Conservation (phyloP, 2,888 invertebrate species). For the Papilio elwesi region DNA sequence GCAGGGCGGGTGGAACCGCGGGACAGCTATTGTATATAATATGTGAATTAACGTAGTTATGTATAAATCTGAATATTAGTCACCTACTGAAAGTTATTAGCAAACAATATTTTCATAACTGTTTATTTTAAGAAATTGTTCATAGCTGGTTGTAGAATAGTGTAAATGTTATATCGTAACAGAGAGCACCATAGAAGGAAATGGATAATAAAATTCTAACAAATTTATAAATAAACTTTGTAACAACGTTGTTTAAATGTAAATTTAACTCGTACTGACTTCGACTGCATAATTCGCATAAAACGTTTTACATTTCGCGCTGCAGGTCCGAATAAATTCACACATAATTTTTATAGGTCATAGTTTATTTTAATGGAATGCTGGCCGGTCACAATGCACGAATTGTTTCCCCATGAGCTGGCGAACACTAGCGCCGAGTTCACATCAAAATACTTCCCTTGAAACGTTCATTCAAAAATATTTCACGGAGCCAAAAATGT, state of each 20-base stretch:
- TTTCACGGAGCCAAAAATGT: constrained; percentile 56
- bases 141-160: too few species aligned
- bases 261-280: constrained; percentile 25
- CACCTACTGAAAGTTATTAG: too few species aligned
- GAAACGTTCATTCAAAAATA: constrained; percentile 58
- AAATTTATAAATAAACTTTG: constrained; percentile 18
- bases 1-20: too few species aligned
- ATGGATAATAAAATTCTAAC: constrained; percentile 19
- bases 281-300: constrained; percentile 25
- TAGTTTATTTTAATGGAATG: constrained; percentile 32
- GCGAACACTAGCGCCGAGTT: constrained; percentile 59
- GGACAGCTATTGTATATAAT: too few species aligned
- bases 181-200: not conserved
- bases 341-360: constrained; percentile 26
- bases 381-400: constrained; percentile 36
- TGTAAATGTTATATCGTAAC: too few species aligned
- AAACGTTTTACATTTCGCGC: constrained; percentile 24
- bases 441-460: constrained; percentile 63
- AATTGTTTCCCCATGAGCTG: constrained; percentile 49
- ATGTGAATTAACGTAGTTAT: too few species aligned
- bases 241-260: constrained; percentile 25
- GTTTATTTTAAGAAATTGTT: too few species aligned
- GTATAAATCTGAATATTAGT: too few species aligned
- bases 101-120: too few species aligned
- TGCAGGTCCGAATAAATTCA: constrained; percentile 25